These are phyloP conservation scores for Nephrocerus scutellatus DNA, from an alignment of 2,888 invertebrate genomes.

Conservation along the genomic window DNA sequence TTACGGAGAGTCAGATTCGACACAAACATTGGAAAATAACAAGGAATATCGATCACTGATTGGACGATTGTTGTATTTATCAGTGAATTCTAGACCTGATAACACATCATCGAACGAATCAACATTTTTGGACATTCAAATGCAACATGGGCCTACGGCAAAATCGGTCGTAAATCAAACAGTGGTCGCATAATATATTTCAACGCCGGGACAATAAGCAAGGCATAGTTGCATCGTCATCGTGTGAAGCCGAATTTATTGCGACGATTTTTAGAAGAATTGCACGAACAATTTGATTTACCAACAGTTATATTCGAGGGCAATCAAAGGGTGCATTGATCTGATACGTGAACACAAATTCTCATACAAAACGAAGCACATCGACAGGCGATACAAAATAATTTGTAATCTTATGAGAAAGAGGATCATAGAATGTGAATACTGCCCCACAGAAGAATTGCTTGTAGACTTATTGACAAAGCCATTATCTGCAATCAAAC, in stretches of 20 bases:
- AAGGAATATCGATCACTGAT: slow-evolving; percentile 11
- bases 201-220: slow-evolving; percentile 28
- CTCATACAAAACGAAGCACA: slow-evolving; percentile 13
- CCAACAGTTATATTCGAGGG: slow-evolving; percentile 17
- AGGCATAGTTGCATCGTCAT: slow-evolving; percentile 22
- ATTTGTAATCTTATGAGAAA: slow-evolving; percentile 16
- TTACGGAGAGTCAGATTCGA: no score
- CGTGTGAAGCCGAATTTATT: slow-evolving; percentile 22
- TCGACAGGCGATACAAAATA: slow-evolving; percentile 10
- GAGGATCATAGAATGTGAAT: slow-evolving; percentile 17
- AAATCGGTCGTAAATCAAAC: slow-evolving; percentile 28
- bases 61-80: slow-evolving; percentile 23
- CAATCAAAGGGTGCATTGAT: slow-evolving; percentile 7
- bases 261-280: slow-evolving; percentile 19
- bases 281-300: slow-evolving; percentile 1
- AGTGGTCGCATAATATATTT: no score
- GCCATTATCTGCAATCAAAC: slow-evolving; percentile 20
- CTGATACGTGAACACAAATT: slow-evolving; percentile 11
- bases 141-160: slow-evolving; percentile 32
- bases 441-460: slow-evolving; percentile 28
- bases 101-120: slow-evolving; percentile 16
- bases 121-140: slow-evolving; percentile 25
- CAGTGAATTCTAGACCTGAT: slow-evolving; percentile 24
- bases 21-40: slow-evolving; percentile 8
- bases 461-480: slow-evolving; percentile 28